Evolutionary conservation across 2,888 invertebrate species (phyloP).

Genomic region (Thymelicus lineola): DNA sequence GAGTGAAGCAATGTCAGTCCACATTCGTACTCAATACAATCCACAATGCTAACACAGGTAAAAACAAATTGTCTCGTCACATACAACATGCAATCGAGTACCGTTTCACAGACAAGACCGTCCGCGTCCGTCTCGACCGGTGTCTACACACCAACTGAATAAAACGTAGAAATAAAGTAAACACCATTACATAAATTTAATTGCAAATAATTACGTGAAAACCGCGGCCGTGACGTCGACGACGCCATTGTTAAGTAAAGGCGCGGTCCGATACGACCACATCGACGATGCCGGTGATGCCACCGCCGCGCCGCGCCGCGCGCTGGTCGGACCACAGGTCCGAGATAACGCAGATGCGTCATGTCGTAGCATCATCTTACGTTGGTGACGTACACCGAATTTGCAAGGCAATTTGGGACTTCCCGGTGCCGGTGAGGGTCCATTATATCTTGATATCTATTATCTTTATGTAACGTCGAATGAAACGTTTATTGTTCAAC

Average conservation of each 20-base stretch:
- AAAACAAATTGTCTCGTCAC: not conserved
- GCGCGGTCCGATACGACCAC: conserved; percentile 33
- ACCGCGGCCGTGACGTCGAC: conserved; percentile 65
- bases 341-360: conserved; percentile 16
- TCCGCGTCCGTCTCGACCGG: conserved; percentile 45
- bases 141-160: conserved; percentile 62
- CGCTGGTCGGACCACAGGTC: not conserved
- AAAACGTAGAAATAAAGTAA: conserved; percentile 57
- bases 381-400: conserved; percentile 21
- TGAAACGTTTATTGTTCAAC: too few species aligned
- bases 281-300: conserved; percentile 5
- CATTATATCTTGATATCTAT: not conserved
- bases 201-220: conserved; percentile 73
- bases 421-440: conserved; percentile 8
- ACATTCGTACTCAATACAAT: conserved; percentile 23
- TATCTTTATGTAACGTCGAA: too few species aligned
- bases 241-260: conserved; percentile 44
- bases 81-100: conserved; percentile 11
- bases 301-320: not conserved
- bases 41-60: conserved; percentile 12
- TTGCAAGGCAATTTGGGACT: conserved; percentile 18
- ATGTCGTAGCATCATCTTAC: not conserved
- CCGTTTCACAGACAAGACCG: not conserved
- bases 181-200: conserved; percentile 75
- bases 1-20: not conserved